Conservation (phyloP, 2,888 invertebrate genomes). For the Eilema caniola region DNA sequence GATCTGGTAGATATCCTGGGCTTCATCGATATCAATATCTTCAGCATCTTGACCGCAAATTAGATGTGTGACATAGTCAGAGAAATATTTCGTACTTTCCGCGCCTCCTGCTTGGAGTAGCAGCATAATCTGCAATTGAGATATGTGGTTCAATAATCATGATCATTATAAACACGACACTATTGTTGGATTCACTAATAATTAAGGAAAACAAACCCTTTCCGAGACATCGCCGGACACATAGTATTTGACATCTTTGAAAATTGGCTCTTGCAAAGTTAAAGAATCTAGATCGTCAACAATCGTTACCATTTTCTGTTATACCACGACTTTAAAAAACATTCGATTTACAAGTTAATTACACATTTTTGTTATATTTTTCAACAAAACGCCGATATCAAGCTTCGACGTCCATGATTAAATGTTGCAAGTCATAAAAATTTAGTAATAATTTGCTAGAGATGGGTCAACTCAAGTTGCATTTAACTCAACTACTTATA, state of each 20-base stretch:
- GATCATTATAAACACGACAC: constrained; percentile 56
- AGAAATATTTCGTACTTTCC: constrained; percentile 94
- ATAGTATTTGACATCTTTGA: constrained; percentile 94
- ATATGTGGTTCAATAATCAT: constrained; percentile 43
- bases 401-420: constrained; percentile 77
- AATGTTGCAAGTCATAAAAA: constrained; percentile 56
- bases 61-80: constrained; percentile 97
- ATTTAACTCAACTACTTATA: too few species aligned
- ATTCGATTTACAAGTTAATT: constrained; percentile 61
- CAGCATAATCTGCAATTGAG: constrained; percentile 89
- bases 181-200: constrained; percentile 64
- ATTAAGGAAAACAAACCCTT: constrained; percentile 87
- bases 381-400: constrained; percentile 72
- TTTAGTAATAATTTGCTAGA: neutral
- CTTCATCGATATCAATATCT: constrained; percentile 95
- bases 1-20: constrained; percentile 96
- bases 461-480: too few species aligned
- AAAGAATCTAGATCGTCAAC: constrained; percentile 85
- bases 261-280: constrained; percentile 88
- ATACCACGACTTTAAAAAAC: constrained; percentile 54
- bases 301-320: constrained; percentile 85
- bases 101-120: constrained; percentile 95
- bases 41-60: constrained; percentile 95
- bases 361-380: constrained; percentile 70
- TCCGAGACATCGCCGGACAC: constrained; percentile 92